Percentiles rank a stretch among this genome's conserved stretches.
These are phyloP conservation scores for Xenus cinereus DNA, from an alignment of 2,113 vertebrate species.

Conservation along the genomic window DNA sequence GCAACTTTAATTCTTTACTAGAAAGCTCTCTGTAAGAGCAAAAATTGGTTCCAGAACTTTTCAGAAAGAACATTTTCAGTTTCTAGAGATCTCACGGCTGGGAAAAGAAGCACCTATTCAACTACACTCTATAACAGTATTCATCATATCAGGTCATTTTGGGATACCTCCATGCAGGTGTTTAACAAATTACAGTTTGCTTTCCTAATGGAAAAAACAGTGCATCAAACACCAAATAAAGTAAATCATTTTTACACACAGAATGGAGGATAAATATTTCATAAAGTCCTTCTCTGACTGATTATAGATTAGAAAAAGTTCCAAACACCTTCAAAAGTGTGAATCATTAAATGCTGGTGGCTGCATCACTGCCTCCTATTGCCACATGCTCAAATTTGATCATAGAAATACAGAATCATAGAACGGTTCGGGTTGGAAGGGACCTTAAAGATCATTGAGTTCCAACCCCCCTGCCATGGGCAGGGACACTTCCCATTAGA, in stretches of 20 bases:
- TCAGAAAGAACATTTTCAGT: neutral
- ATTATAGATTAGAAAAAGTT: neutral
- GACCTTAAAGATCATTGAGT: no score
- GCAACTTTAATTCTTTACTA: neutral
- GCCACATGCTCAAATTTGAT: neutral
- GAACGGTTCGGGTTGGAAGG: no score
- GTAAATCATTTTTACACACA: neutral
- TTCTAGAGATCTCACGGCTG: neutral
- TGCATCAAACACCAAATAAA: neutral
- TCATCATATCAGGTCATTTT: neutral
- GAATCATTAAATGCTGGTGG: neutral
- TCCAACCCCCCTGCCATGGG: no score
- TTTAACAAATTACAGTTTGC: neutral
- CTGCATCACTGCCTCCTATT: neutral
- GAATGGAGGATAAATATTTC: neutral
- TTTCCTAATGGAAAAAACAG: neutral
- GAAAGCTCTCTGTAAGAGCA: neutral
- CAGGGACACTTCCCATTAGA: no score
- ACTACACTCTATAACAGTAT: neutral
- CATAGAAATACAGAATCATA: no score
- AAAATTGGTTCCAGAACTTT: neutral
- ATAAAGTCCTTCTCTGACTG: neutral
- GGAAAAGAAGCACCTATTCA: neutral
- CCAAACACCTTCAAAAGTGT: neutral
- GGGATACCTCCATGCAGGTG: neutral